A percentile compares a stretch with the other conserved stretches of the same genome.
These are phyloP conservation scores for Hozukius guyotensis DNA, from an alignment of 2,797 vertebrate genomes.

Conservation along the genomic window DNA sequence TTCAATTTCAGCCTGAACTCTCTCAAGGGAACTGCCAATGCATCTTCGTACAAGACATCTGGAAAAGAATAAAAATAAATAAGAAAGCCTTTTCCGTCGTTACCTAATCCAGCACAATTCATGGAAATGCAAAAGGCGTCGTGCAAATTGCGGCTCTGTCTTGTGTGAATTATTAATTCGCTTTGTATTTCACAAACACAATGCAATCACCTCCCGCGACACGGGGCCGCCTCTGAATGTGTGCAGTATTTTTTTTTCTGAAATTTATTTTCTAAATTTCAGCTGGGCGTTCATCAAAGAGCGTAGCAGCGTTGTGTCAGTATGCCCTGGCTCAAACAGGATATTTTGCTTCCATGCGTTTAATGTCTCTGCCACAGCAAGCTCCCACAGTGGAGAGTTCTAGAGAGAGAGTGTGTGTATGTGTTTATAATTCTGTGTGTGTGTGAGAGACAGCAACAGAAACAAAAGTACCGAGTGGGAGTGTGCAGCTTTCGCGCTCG, in stretches of 20 bases:
- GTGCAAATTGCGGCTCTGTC: not conserved
- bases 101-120: constrained; percentile 14
- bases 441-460: constrained; percentile 20
- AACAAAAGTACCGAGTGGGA: constrained; percentile 2
- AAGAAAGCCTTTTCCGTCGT: not conserved
- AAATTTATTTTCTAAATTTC: constrained; percentile 22
- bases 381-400: constrained; percentile 31
- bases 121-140: not conserved
- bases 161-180: constrained; percentile 33
- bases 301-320: constrained; percentile 19
- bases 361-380: constrained; percentile 33
- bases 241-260: constrained; percentile 10
- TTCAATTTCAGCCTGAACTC: constrained; percentile 58
- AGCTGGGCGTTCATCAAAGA: constrained; percentile 35
- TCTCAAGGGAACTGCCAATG: constrained; percentile 30
- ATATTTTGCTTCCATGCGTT: constrained; percentile 45
- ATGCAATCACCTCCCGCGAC: constrained; percentile 18
- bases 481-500: not conserved
- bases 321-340: constrained; percentile 31
- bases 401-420: not conserved
- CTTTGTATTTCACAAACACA: constrained; percentile 38
- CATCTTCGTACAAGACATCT: constrained; percentile 9
- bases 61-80: not conserved
- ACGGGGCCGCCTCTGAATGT: constrained; percentile 1
- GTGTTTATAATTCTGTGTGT: constrained; percentile 11